Conservation (phyloP, 1,140 invertebrate genomes). For the Formica exsecta region DNA sequence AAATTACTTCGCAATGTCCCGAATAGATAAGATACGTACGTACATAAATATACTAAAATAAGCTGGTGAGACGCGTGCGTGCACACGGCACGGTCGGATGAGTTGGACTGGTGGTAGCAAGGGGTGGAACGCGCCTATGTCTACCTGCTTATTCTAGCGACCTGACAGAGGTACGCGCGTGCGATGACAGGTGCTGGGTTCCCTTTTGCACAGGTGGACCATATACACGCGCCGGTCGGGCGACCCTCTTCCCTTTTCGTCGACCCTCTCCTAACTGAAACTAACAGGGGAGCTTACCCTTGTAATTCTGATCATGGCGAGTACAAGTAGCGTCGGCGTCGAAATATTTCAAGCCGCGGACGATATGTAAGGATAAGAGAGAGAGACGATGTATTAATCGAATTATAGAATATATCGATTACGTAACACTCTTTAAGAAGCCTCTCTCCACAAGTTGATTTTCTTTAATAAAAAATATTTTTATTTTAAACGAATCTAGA, state of each 20-base stretch:
- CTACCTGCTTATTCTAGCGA: conserved; percentile 74
- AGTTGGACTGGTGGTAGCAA: conserved; percentile 73
- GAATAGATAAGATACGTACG: not conserved
- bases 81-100: conserved; percentile 68
- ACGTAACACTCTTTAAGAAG: not conserved
- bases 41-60: not conserved
- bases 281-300: conserved; percentile 40
- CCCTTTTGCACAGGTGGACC: conserved; percentile 83
- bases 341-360: conserved; percentile 35
- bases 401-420: not conserved
- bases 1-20: not conserved
- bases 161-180: conserved; percentile 78
- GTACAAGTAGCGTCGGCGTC: not conserved
- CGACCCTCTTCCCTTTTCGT: conserved; percentile 69
- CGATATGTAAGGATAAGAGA: conserved; percentile 4
- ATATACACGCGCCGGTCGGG: conserved; percentile 69
- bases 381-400: conserved; percentile 15
- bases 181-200: conserved; percentile 83
- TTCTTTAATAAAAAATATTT: not conserved
- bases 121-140: conserved; percentile 74
- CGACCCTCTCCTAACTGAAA: conserved; percentile 43
- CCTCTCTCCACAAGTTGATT: not conserved
- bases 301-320: conserved; percentile 7
- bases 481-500: not conserved
- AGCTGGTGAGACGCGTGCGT: conserved; percentile 1